Percentiles rank a stretch among this genome's conserved stretches.
Conservation (phyloP, 2,888 invertebrate species). For the Pasiphila rectangulata region DNA sequence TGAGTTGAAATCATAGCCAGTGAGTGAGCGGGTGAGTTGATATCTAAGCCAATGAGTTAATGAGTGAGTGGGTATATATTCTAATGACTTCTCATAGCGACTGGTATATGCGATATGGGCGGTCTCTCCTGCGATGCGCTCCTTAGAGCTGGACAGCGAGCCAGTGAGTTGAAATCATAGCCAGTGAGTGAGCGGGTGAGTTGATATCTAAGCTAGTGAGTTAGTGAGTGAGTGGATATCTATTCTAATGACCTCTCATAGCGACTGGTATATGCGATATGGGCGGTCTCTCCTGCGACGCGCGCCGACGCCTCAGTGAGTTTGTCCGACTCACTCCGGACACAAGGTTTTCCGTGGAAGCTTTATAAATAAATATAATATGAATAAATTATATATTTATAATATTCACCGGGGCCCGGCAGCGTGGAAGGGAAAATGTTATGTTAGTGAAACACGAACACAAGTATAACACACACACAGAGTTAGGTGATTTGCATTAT, state of each 20-base stretch:
- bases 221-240: constrained; percentile 1
- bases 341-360: constrained; percentile 69
- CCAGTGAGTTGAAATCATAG: neutral
- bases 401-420: constrained; percentile 26
- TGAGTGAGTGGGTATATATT: too few relatives aligned
- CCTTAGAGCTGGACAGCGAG: neutral
- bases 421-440: constrained; percentile 42
- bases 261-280: constrained; percentile 74
- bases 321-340: constrained; percentile 58
- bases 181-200: neutral
- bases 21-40: neutral
- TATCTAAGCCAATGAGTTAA: too few relatives aligned
- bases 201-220: neutral
- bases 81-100: too few relatives aligned
- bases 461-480: constrained; percentile 8
- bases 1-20: neutral
- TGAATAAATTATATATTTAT: constrained; percentile 16
- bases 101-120: too few relatives aligned
- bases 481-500: too few relatives aligned
- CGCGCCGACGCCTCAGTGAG: constrained; percentile 59
- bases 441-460: constrained; percentile 16
- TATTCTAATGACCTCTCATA: constrained; percentile 56
- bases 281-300: constrained; percentile 71
- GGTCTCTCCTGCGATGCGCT: too few relatives aligned
- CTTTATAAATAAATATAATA: constrained; percentile 37